Base-by-base conservation (phyloP, 2,113 vertebrate genomes). In the Psettodes erumei region DNA sequence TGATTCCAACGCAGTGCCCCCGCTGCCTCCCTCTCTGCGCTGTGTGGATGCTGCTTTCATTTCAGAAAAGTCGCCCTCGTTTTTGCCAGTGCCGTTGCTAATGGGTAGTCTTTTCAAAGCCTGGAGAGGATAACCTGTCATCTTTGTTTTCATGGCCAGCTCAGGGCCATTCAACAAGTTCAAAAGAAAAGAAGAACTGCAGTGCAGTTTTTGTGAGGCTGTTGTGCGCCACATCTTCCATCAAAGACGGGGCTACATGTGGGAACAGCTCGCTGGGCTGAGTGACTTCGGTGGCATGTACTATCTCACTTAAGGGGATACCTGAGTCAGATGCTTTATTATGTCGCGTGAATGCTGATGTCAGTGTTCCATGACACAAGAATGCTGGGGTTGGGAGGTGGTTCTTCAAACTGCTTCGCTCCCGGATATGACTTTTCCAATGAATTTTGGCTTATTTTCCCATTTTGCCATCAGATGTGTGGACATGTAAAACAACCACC, bases 1-100 rank as follows among this genome's bases (percentile, higher is more conserved):
- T 90, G 79, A 90, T 90, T 80, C 67, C 56, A 85, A 64, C 69
- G 82, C 81, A 88, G 82, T 77, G 70, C 82, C 83, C 80, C 79
- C 8, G 40, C 72, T 85, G 64, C 77, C 61, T 84, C 75, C 69
- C 40, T 78, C 71, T 65, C 62, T 43, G 38, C 69, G 25, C 72
- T 48, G 54, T 70, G 48, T 19, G 70, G 75, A 51, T 72, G 86
- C 62, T 78, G 87, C 79, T 90, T 88, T 87, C 65, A 85, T 89
- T 88, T 85, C 40, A 71, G 33, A 79, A 88, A 81, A 84, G 87
- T 83, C 74, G 82, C 75, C 76, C 76, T 75, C 7, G 19, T 61
- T 87, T 85, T 87, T 90, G 71, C 83, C 75, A 79, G 40, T 45
- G 53, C 65, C 72, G 40, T 75, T 61, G 67, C 81, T 88, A 85